Evolutionary conservation across 1,140 invertebrate genomes (phyloP).

Genomic region (Aphaenogaster rudis): DNA sequence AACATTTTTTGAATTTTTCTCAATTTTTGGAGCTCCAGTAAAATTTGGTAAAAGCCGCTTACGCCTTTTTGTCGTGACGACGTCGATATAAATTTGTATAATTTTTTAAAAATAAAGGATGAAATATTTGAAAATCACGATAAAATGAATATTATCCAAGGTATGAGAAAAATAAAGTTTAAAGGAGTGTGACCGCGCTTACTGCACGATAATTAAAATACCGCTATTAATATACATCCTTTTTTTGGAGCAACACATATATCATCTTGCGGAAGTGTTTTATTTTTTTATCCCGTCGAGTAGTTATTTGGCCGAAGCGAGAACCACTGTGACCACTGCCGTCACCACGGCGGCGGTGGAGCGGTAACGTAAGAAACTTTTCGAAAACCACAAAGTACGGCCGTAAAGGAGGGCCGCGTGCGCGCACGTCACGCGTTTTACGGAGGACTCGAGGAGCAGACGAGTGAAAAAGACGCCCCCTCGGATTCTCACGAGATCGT

Average conservation of each 20-base stretch:
- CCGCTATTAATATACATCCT: background rate
- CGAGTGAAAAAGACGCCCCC: conserved; percentile 52
- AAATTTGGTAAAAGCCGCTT: no score
- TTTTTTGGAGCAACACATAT: background rate
- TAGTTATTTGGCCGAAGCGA: conserved; percentile 31
- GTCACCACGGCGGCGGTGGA: conserved; percentile 18
- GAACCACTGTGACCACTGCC: conserved; percentile 50
- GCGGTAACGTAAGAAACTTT: conserved; percentile 78
- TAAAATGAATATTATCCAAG: background rate
- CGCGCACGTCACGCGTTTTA: conserved; percentile 65
- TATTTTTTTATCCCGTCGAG: background rate
- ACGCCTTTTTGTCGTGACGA: no score
- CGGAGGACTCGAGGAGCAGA: conserved; percentile 26
- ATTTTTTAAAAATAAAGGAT: background rate
- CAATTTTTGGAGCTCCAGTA: no score
- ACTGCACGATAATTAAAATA: background rate
- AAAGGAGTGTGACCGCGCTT: background rate
- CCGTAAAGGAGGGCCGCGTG: conserved; percentile 79
- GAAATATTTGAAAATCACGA: background rate
- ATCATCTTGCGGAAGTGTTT: background rate
- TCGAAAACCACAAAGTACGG: conserved; percentile 83
- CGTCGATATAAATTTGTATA: no score
- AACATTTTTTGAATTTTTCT: no score
- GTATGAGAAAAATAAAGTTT: background rate
- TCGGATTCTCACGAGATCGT: conserved; percentile 46